Evolutionary conservation across 2,797 vertebrate species (phyloP), one percentile per base, ranked within the genome.

Genomic region (Chanos chanos): DNA sequence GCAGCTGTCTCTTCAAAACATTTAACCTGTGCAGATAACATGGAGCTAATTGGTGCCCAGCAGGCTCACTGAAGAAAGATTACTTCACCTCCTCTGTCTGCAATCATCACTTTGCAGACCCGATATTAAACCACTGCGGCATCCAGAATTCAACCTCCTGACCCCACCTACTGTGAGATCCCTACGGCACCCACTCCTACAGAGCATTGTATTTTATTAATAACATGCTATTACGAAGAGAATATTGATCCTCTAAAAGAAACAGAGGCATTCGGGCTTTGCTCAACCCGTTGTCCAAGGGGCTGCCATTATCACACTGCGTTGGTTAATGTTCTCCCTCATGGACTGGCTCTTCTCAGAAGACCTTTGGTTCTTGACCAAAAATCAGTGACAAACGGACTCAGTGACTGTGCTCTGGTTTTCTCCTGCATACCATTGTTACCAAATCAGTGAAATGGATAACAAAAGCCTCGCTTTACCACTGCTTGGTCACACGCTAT

Each of bases 161-260:
- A 61, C 65, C 36, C 51, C 24, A 45, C n/a, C 25, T 31, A 7
- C 28, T 18, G 22, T 52, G 43, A 2, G 3, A 34, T 21, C 36
- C 43, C 49, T 18, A 18, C 43, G n/a, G 54, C 51, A 16, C 45
- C 43, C 43, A 7, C 5, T 21, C 10, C 15, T 30, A 34, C 16
- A 44, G 45, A 21, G 33, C 27, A 27, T 12, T 21, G 31, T 31
- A n/a, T 55, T 36, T 64, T 57, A 72, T 67, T 75, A 75, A 70
- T 64, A 75, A 66, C 56, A 63, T 61, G 56, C 54, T 22, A 28
- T 50, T 61, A 69, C 40, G 36, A 27, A 44, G 22, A 33, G 49
- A 44, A 53, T 64, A 75, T 65, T 63, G 69, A 72, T 60, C 51
- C 41, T 49, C 37, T 28, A 27, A 48, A 39, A 55, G 61, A 58